Conservation (phyloP, 2,113 vertebrate species). For the Glaucomys volans region DNA sequence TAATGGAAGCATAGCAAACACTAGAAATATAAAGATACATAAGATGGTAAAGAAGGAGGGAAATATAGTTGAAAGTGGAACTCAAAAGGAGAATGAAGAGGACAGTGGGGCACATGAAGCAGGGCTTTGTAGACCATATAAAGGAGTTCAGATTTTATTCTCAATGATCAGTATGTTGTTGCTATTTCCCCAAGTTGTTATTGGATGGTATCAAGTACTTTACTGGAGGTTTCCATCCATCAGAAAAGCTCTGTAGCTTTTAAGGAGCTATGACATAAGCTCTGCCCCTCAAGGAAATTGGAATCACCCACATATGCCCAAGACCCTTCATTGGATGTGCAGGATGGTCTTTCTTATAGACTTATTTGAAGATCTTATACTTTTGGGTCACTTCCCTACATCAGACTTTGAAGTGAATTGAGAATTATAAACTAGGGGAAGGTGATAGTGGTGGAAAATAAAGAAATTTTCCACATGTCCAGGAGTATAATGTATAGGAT, state of each 20-base stretch:
- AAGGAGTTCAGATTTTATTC: neutral
- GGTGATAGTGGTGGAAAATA: neutral
- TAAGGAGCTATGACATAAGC: neutral
- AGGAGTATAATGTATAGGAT: neutral
- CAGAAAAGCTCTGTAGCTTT: neutral
- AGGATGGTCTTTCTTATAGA: neutral
- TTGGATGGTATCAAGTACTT: neutral
- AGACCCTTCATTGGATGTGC: neutral
- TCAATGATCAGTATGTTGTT: neutral
- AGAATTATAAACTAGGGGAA: neutral
- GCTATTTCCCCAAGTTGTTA: neutral
- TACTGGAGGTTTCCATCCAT: neutral
- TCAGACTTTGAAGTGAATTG: constrained; percentile 7
- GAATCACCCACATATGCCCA: neutral
- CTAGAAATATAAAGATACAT: neutral
- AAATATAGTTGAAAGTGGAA: neutral
- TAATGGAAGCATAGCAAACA: neutral
- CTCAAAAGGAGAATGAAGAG: neutral
- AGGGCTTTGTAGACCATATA: neutral
- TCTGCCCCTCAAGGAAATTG: neutral
- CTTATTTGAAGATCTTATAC: neutral
- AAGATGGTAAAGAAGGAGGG: neutral
- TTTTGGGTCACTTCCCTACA: neutral
- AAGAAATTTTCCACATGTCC: neutral
- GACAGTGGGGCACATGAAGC: neutral